phyloP scores from a whole-genome alignment of 1,140 invertebrate genomes.

The Argopecten irradians region DNA sequence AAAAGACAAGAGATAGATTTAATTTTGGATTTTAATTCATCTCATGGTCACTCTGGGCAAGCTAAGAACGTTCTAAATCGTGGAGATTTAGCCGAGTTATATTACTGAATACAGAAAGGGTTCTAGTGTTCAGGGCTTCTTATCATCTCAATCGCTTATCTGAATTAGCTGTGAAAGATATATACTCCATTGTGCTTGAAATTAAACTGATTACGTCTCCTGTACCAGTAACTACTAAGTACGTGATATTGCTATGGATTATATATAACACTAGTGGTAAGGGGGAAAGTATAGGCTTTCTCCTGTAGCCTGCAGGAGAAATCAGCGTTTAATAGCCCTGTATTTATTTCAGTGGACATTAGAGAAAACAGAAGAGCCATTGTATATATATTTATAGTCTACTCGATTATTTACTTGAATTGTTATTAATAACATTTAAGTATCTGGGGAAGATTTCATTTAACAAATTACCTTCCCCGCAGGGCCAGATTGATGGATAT shows the following conservation, averaged over 20 bases:
- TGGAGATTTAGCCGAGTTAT: neutral
- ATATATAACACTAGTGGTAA: neutral
- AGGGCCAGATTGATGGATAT: conserved; percentile 2
- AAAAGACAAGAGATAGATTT: conserved; percentile 9
- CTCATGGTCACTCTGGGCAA: neutral
- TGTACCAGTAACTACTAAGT: neutral
- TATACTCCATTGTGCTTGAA: neutral
- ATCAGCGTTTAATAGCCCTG: neutral
- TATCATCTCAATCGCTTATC: neutral
- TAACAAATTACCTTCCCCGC: conserved; percentile 5
- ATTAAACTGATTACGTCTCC: neutral
- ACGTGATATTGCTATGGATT: neutral
- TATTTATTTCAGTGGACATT: neutral
- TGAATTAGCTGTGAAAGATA: neutral
- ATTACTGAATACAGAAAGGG: neutral
- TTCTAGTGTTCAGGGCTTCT: neutral
- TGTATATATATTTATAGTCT: neutral
- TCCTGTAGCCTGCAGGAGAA: neutral
- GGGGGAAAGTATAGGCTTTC: neutral
- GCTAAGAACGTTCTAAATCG: neutral
- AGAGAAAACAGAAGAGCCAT: neutral
- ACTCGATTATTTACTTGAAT: neutral
- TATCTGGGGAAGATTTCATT: neutral
- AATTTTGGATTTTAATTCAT: neutral
- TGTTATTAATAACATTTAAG: conserved; percentile 3